Base-by-base conservation (phyloP, 2,888 invertebrate genomes). In the Siphlonurus alternatus region DNA sequence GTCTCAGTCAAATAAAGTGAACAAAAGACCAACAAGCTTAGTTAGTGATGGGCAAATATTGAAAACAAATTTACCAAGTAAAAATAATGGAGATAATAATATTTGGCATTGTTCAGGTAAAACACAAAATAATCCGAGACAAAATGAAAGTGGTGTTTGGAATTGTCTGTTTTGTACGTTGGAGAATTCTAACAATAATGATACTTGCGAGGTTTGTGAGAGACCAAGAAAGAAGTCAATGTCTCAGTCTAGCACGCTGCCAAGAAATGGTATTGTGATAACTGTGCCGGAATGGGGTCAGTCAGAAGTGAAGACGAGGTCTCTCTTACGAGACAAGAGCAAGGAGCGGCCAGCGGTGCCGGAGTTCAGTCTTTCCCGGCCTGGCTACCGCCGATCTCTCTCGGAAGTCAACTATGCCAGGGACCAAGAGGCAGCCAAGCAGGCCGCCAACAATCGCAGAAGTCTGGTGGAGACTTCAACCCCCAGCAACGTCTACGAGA, bases 121-220 rank as follows among this genome's bases (percentile, higher is more conserved):
- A 79, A 79, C 68, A 76, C 77, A 1, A 77, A 79, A 66, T 78
- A 79, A 56, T 79, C 78, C 67, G 78, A 78, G 66, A 74, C 74
- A 63, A 78, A 79, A 67, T 77, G 78, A 68, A 77, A 78, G 65
- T 76, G 71, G 65, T 76, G 74, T 24, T 62, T 88, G 88, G 88
- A 82, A 85, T 18, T 88, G 88, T 71, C 81, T 81, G 69, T 82
- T 86, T 70, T 90, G 90, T 73, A 90, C 90, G 0, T 75, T 89
- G 51, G 82, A 87, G 69, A 90, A 90, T 76, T 79, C 83, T 63
- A 81, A 81, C 0, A 80, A 81, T 25, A 78, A 81, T 66, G 81
- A 82, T 3, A 80, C 85, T 66, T 90, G 90, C 74, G 86, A 86
- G 70, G 86, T 88, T 0, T 90, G 90, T 71, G 81, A 88, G 69